Conservation (phyloP, 2,113 vertebrate species). For the Microcebus ravelobensis region DNA sequence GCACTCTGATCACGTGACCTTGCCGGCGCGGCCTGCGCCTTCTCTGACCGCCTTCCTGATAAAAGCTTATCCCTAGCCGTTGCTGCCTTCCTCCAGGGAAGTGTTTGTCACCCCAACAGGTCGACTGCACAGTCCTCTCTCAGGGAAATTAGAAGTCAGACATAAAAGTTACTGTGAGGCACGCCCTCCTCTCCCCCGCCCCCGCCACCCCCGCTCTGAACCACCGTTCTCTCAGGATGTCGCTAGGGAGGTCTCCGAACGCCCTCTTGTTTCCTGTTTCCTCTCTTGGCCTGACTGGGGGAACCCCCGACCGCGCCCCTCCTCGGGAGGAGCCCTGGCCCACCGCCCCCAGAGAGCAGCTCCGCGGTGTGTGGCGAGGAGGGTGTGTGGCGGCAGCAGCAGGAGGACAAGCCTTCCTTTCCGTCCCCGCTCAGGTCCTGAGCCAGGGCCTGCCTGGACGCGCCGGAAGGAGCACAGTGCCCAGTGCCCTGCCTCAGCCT, state of each 20-base stretch:
- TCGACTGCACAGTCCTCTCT: neutral
- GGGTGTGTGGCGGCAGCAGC: neutral
- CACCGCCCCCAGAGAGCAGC: rapidly evolving
- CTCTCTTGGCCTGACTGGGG: neutral
- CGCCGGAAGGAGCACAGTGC: neutral
- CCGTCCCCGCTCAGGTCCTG: neutral
- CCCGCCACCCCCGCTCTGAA: neutral
- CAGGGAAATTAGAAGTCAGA: neutral
- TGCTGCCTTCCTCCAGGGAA: neutral
- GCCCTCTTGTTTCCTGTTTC: neutral
- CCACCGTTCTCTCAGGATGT: neutral
- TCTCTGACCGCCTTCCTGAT: neutral
- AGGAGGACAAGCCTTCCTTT: neutral
- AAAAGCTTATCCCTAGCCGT: neutral
- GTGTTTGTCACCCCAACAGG: neutral
- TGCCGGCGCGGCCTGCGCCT: neutral
- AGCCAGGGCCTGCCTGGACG: neutral
- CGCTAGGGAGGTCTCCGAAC: neutral
- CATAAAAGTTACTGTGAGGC: neutral
- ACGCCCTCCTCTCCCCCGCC: too few relatives aligned
- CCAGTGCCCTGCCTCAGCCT: neutral
- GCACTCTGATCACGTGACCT: neutral
- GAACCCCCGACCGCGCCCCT: neutral
- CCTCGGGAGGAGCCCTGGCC: neutral
- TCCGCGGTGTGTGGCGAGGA: neutral